These are phyloP conservation scores for Leptarthrus brevirostris DNA, from an alignment of 2,888 invertebrate species.

Conservation along the genomic window DNA sequence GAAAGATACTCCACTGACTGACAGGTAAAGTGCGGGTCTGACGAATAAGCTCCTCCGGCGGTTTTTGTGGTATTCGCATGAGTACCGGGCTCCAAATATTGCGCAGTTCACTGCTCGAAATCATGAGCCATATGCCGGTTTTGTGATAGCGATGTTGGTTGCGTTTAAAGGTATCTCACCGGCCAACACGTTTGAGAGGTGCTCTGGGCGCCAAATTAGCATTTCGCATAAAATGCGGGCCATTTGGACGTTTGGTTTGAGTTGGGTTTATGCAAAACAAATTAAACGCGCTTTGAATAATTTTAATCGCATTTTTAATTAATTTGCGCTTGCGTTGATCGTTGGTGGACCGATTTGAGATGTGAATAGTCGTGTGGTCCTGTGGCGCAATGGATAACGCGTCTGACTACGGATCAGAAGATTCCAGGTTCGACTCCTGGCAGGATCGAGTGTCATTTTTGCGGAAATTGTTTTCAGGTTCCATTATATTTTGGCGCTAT, in stretches of 20 bases:
- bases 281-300: not conserved
- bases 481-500: no score
- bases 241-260: not conserved
- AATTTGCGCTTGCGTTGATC: not conserved
- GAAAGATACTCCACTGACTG: slow-evolving; percentile 7
- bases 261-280: not conserved
- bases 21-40: slow-evolving; percentile 15
- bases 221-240: slow-evolving; percentile 33
- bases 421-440: slow-evolving; percentile 48
- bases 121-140: slow-evolving; percentile 4
- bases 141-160: slow-evolving; percentile 7
- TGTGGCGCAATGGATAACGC: slow-evolving; percentile 51
- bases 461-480: no score
- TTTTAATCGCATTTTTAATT: not conserved
- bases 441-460: slow-evolving; percentile 25
- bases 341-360: not conserved
- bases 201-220: slow-evolving; percentile 10
- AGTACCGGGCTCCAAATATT: not conserved
- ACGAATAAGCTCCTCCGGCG: not conserved
- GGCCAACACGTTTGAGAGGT: not conserved
- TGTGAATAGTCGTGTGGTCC: slow-evolving; percentile 6
- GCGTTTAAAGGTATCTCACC: not conserved
- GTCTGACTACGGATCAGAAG: slow-evolving; percentile 51
- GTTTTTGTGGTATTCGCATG: not conserved
- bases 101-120: slow-evolving; percentile 22